These are phyloP conservation scores for Magallana gigas DNA, from an alignment of 1,140 invertebrate genomes.

Conservation along the genomic window DNA sequence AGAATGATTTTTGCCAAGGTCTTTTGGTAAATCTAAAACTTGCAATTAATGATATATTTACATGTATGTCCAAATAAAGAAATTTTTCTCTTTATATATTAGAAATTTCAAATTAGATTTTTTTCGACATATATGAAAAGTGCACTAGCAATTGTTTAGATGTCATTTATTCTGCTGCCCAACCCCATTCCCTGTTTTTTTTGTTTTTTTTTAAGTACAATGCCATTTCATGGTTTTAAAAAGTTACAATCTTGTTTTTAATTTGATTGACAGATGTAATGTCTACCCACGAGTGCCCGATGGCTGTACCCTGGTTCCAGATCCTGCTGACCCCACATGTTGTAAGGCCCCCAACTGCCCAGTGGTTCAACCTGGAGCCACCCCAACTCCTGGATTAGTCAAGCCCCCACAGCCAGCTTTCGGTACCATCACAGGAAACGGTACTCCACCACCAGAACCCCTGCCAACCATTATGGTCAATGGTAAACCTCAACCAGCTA, in stretches of 20 bases:
- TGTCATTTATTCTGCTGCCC: too few species aligned
- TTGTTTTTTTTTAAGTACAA: too few species aligned
- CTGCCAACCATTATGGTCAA: conserved; percentile 52
- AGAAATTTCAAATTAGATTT: too few species aligned
- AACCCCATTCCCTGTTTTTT: too few species aligned
- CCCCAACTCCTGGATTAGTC: conserved; percentile 50
- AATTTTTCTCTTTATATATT: too few species aligned
- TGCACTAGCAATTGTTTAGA: too few species aligned
- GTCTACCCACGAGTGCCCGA: conserved; percentile 42
- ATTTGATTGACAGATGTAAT: conserved; percentile 48
- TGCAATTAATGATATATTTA: too few species aligned
- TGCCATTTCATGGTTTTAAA: too few species aligned
- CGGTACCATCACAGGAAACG: conserved; percentile 50
- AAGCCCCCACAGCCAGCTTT: conserved; percentile 46
- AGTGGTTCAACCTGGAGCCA: conserved; percentile 45
- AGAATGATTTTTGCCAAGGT: too few species aligned
- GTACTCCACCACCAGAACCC: conserved; percentile 49
- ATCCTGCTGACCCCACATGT: conserved; percentile 60
- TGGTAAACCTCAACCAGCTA: conserved; percentile 38
- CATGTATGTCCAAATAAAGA: too few species aligned
- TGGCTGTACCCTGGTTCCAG: conserved; percentile 52
- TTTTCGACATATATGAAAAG: too few species aligned
- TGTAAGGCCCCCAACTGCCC: conserved; percentile 61
- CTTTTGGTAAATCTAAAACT: too few species aligned
- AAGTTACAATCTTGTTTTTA: neutral